Evolutionary conservation across 2,797 vertebrate species (phyloP), one percentile per base, ranked within the genome.

Genomic region (Lophotriccus pileatus): DNA sequence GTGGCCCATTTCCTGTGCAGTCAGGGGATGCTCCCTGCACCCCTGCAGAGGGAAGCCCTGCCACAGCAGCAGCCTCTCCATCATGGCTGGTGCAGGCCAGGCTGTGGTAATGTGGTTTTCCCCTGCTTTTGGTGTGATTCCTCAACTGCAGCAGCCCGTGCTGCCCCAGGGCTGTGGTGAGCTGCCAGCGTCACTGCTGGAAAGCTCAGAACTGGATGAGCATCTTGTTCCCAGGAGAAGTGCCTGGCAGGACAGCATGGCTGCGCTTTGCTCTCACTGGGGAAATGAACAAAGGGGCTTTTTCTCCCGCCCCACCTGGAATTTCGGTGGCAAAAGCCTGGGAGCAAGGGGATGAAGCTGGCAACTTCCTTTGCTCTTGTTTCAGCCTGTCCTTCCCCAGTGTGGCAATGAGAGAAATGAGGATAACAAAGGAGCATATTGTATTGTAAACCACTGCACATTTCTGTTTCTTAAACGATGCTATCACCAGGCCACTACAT

Each of bases 331-430:
- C 44, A 93, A 84, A 84, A 91, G 73, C 44, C 72, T 47, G 64
- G 92, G 72, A 93, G 69, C 67, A 74, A 89, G 36, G 8, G n/a
- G 15, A 66, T 47, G 85, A 89, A 84, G 41, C 79, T 49, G 60
- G 37, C 75, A 64, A 89, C 63, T 81, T 88, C 32, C 49, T 62
- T 60, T 23, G 62, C 88, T 93, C 37, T 60, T 90, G 84, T 94
- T 96, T 75, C 50, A 81, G 43, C 30, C 32, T 23, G 62, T 60
- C 41, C 53, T 86, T 84, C 58, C 50, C 39, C 36, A 44, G 13
- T 1, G 12, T 2, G 7, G 52, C 56, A 50, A 17, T 7, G 12
- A 78, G 46, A 84, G 67, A 73, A 88, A 84, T 5, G 20, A 46
- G 30, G 14, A 8, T 47, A 55, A 63, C 6, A 73, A 74, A 93